These are phyloP conservation scores for Vanessa tameamea DNA, from an alignment of 1,140 invertebrate genomes.

Conservation along the genomic window DNA sequence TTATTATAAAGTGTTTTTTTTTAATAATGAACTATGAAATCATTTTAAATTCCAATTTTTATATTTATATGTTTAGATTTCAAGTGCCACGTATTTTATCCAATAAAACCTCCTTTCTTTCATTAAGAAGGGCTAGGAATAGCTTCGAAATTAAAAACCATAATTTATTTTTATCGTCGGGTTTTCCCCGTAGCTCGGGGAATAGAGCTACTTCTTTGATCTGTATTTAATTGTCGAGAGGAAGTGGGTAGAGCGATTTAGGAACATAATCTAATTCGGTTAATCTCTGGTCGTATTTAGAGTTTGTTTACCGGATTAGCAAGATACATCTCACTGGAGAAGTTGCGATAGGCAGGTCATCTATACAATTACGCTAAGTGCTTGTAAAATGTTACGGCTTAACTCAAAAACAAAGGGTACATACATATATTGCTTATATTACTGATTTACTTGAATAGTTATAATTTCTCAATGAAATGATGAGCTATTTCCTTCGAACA, in stretches of 20 bases:
- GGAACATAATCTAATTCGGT: slow-evolving; percentile 51
- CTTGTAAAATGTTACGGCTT: no score
- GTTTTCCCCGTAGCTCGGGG: slow-evolving; percentile 25
- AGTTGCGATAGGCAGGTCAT: background rate
- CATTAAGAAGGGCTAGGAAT: slow-evolving; percentile 14
- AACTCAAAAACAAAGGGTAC: no score
- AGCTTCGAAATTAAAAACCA: slow-evolving; percentile 62
- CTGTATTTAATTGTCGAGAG: slow-evolving; percentile 57
- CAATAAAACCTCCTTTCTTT: slow-evolving; percentile 43
- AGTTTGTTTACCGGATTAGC: slow-evolving; percentile 3
- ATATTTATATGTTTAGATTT: background rate
- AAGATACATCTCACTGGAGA: background rate
- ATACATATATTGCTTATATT: no score
- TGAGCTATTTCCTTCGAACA: no score
- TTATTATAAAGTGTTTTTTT: no score
- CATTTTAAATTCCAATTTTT: background rate
- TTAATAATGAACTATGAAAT: no score
- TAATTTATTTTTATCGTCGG: slow-evolving; percentile 63
- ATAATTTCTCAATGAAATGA: no score
- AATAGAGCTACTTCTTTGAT: slow-evolving; percentile 50
- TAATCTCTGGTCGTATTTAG: slow-evolving; percentile 28
- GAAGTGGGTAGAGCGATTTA: slow-evolving; percentile 32
- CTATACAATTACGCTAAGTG: no score
- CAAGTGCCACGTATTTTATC: slow-evolving; percentile 19
- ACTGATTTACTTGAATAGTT: no score